Evolutionary conservation across 2,888 invertebrate genomes (phyloP).

Genomic region (Idaea aversata): DNA sequence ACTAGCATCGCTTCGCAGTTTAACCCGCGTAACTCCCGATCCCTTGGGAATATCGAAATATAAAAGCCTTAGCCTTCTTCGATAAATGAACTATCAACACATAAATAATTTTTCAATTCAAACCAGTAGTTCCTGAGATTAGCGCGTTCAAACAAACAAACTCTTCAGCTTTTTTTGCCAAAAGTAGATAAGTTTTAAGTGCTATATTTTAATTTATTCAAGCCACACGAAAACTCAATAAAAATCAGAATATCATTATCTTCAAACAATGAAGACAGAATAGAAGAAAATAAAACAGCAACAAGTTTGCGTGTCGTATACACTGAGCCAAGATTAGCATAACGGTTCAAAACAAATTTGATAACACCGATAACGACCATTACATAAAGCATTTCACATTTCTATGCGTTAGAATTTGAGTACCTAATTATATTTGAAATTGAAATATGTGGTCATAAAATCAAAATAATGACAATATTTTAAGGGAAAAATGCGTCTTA

Average conservation of each 20-base stretch:
- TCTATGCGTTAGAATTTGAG: neutral
- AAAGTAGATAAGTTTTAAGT: neutral
- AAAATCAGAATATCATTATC: neutral
- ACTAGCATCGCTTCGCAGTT: no score
- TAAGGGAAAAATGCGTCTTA: no score
- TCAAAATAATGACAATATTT: no score
- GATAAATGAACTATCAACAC: no score
- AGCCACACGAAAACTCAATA: neutral
- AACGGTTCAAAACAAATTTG: constrained; percentile 44
- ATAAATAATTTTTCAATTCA: neutral
- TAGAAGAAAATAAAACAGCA: constrained; percentile 38
- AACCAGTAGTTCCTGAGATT: neutral
- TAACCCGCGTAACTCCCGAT: no score
- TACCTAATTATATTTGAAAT: neutral
- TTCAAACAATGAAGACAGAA: constrained; percentile 23
- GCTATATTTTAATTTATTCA: neutral
- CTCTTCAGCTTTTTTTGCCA: neutral
- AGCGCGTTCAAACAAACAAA: no score
- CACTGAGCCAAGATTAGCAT: constrained; percentile 52
- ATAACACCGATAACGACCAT: constrained; percentile 35
- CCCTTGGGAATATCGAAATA: no score
- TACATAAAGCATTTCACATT: constrained; percentile 16
- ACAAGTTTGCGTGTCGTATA: constrained; percentile 70
- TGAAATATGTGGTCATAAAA: neutral
- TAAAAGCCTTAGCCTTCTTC: no score